A percentile compares a stretch with the other conserved stretches of the same genome.
Conservation (phyloP, 2,888 invertebrate species). For the Leucoma salicis region DNA sequence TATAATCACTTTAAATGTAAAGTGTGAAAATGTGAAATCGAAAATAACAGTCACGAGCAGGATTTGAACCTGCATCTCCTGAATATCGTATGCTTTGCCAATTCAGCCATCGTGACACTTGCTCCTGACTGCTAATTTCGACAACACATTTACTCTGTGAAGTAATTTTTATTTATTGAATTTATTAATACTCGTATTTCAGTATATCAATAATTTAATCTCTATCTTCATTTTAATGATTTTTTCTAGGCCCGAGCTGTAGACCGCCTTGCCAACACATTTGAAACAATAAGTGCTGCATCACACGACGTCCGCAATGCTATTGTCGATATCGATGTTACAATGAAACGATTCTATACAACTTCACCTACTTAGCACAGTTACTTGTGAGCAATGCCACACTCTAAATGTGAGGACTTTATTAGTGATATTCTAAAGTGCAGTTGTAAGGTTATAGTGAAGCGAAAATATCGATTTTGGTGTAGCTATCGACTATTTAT, state of each 20-base stretch:
- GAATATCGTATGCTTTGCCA: too few relatives aligned
- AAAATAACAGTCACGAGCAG: too few relatives aligned
- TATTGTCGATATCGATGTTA: constrained; percentile 63
- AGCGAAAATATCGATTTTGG: background rate
- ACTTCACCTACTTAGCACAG: constrained; percentile 62
- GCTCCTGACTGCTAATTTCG: too few relatives aligned
- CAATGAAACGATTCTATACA: constrained; percentile 64
- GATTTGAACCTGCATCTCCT: too few relatives aligned
- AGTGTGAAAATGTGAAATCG: too few relatives aligned
- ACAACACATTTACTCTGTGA: too few relatives aligned
- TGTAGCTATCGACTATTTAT: background rate
- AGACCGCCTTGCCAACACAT: constrained; percentile 61
- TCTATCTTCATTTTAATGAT: too few relatives aligned
- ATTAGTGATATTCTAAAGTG: background rate
- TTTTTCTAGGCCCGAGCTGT: constrained; percentile 59
- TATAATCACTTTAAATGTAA: too few relatives aligned
- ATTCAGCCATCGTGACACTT: too few relatives aligned
- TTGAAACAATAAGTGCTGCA: constrained; percentile 56
- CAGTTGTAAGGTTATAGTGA: background rate
- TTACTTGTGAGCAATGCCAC: constrained; percentile 34
- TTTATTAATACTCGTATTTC: too few relatives aligned
- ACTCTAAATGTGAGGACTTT: background rate
- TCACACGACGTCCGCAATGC: constrained; percentile 63
- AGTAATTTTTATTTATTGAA: too few relatives aligned
- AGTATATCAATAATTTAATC: too few relatives aligned